Base-by-base conservation (phyloP, 2,888 invertebrate genomes). In the Anagyrus pseudococci region DNA sequence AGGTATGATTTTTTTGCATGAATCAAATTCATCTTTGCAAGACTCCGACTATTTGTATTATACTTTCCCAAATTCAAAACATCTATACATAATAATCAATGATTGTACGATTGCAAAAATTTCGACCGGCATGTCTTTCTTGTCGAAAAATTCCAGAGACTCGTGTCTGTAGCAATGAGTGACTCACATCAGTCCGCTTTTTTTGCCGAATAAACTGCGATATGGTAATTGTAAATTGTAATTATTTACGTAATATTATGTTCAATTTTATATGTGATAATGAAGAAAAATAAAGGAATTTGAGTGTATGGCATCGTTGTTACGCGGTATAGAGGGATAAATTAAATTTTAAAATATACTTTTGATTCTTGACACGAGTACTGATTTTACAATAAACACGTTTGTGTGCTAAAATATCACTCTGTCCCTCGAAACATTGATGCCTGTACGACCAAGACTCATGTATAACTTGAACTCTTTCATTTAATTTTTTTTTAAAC, bases 11-110 rank as follows among this genome's bases (percentile, higher is more conserved):
- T 23, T 8, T 23, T 25, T n/a, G 25, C 25, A 29, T 13, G 48
- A 60, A 53, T 57, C n/a, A n/a, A n/a, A n/a, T 17, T 23, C n/a
- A 3, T 46, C 50, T 43, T 33, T 37, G 13, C 20, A 64, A 61
- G 57, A 54, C 60, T 61, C 57, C 54, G 37, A 59, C 60, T 64
- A 61, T 54, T 58, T 54, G 15, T 44, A 44, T 37, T 46, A 47
- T 46, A 29, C 57, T 59, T 63, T 59, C 64, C 54, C 54, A 52
- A 13, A n/a, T 41, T n/a, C n/a, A n/a, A n/a, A 56, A 33, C 4
- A 4, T 41, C 15, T 15, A 4, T 8, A 41, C 4, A 4, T 6
- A 41, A n/a, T 8, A 8, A 41, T 41, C 15, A 41, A 41, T n/a
- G 17, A 41, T 41, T 41, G 17, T 15, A 8, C 41, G 17, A 4